Percentiles rank a stretch among this genome's conserved stretches.
These are phyloP conservation scores for Myopa tessellatipennis DNA, from an alignment of 2,888 invertebrate genomes.

Conservation along the genomic window DNA sequence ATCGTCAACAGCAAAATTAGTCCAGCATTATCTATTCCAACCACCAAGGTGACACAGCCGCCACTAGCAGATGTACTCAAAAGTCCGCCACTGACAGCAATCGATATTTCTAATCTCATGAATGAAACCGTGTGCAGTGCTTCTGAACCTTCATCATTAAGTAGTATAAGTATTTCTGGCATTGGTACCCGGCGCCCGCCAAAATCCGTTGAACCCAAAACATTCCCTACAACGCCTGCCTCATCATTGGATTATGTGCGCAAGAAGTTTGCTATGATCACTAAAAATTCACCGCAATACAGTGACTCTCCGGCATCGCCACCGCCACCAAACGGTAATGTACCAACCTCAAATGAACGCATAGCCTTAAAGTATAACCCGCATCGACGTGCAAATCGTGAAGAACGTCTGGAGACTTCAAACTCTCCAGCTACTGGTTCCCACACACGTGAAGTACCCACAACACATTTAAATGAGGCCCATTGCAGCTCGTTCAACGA, in stretches of 20 bases:
- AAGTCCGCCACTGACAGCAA: constrained; percentile 58
- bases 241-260: constrained; percentile 52
- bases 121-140: constrained; percentile 49
- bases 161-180: constrained; percentile 39
- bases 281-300: constrained; percentile 41
- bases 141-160: constrained; percentile 6
- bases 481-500: constrained; percentile 32
- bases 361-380: constrained; percentile 69
- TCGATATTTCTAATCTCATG: constrained; percentile 56
- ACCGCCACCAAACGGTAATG: background rate
- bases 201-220: background rate
- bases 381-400: constrained; percentile 60
- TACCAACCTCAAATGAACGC: constrained; percentile 43
- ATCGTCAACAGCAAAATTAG: background rate
- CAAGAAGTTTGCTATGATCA: constrained; percentile 54
- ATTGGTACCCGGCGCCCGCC: constrained; percentile 43
- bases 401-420: constrained; percentile 1
- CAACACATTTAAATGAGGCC: constrained; percentile 42
- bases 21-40: background rate
- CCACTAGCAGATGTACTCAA: constrained; percentile 54
- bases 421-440: constrained; percentile 40
- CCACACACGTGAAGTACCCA: constrained; percentile 28
- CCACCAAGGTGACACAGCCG: constrained; percentile 46
- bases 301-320: constrained; percentile 40
- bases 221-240: background rate